Conservation (phyloP, 2,888 invertebrate species). For the Drosophila multiciliata region DNA sequence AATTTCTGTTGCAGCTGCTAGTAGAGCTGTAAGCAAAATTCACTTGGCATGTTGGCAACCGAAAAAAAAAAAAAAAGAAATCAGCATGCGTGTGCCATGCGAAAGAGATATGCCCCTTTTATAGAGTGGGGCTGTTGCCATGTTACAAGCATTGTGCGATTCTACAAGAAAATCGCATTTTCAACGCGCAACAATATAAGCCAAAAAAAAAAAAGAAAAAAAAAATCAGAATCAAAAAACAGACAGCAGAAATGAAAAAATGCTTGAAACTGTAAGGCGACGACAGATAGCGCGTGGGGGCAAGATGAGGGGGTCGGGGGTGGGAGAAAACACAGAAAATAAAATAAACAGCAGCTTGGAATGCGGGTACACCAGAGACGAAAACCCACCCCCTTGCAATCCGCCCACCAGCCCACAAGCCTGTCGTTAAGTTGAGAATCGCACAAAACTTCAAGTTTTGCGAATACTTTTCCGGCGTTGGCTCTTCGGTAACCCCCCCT, state of each 20-base stretch:
- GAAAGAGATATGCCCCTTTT: conserved; percentile 10
- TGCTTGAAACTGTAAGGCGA: conserved; percentile 48
- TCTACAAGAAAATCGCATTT: conserved; percentile 77
- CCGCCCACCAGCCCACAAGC: not conserved
- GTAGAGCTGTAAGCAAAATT: conserved; percentile 57
- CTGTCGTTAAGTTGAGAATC: conserved; percentile 68
- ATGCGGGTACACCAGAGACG: conserved; percentile 37
- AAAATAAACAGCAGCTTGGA: conserved; percentile 67
- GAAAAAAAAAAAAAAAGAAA: conserved; percentile 52
- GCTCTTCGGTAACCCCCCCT: not conserved
- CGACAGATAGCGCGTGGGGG: conserved; percentile 58
- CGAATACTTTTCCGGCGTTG: conserved; percentile 49
- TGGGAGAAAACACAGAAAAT: conserved; percentile 48
- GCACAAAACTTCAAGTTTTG: conserved; percentile 75
- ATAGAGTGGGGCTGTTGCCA: not conserved
- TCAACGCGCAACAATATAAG: conserved; percentile 46
- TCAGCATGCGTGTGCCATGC: conserved; percentile 53
- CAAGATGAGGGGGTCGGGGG: not conserved
- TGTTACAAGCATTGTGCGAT: conserved; percentile 35
- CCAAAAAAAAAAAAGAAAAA: conserved; percentile 16
- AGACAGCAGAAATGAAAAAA: conserved; percentile 43
- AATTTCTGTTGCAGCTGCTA: conserved; percentile 19
- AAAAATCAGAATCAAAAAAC: conserved; percentile 9
- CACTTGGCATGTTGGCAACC: conserved; percentile 54
- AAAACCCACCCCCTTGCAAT: not conserved